Base-by-base conservation (phyloP, 23 tunicate species). In the Oikopleura vanhoeffeni region DNA sequence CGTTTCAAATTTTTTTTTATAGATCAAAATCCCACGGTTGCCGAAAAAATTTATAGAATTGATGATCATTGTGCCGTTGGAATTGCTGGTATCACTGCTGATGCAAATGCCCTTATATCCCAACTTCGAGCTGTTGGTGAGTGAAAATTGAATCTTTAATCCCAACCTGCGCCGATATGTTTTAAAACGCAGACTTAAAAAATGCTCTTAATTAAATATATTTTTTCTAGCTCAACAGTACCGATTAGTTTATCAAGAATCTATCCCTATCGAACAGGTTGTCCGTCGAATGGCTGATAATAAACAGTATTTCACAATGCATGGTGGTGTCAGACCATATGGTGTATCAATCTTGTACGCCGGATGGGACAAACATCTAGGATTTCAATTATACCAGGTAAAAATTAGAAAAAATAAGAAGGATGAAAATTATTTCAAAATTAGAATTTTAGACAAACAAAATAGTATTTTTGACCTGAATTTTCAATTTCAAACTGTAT, bases 341-440 rank as follows among this genome's bases (percentile, higher is more conserved):
- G 97, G 97, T 1, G 90, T 92, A 75, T 92, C 97, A 3, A 90
- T 92, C 2, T 40, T 92, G 39, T 92, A 92, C 86, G 88, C 86
- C 89, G 97, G 97, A 38, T 92, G 97, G 97, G 97, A 92, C 76
- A 71, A 89, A 57, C 94, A 90, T 83, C 88, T 89, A 76, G 97
- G 97, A 1, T 92, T 90, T 76, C 97, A 92, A 83, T 86, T 92
- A 1, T 92, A 92, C 83, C 94, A 91, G 60, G 60, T 49, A 49
- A 49, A 49, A 8, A 8, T 18, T n/a, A n/a, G n/a, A n/a, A n/a
- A n/a, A n/a, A n/a, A n/a, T n/a, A n/a, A n/a, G n/a, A n/a, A n/a
- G n/a, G n/a, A n/a, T n/a, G n/a, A n/a, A n/a, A n/a, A n/a, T n/a
- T n/a, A n/a, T n/a, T n/a, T n/a, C n/a, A n/a, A n/a, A n/a, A n/a